Conservation (phyloP, 2,797 vertebrate genomes). For the Iguana delicatissima region DNA sequence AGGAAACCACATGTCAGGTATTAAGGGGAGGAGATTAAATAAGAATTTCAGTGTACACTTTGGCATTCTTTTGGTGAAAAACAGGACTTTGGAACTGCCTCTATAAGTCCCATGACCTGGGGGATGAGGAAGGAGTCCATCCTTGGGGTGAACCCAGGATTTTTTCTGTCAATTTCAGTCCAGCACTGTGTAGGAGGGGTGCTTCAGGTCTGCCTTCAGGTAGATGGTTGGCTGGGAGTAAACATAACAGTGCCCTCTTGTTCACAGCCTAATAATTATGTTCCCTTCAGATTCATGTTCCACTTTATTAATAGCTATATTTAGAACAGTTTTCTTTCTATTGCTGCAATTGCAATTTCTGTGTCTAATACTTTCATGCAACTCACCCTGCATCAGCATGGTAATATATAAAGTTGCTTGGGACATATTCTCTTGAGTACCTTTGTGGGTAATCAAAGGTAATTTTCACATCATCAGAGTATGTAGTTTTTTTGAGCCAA, state of each 20-base stretch:
- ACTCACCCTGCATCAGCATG: no score
- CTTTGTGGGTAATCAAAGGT: background rate
- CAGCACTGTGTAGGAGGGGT: no score
- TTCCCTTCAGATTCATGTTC: background rate
- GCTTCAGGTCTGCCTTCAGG: no score
- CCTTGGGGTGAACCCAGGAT: no score
- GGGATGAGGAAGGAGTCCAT: no score
- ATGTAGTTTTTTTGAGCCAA: background rate
- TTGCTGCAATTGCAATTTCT: background rate
- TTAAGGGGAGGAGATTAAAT: no score
- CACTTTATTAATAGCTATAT: background rate
- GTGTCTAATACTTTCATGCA: background rate
- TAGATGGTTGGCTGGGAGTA: background rate
- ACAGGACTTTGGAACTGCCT: no score
- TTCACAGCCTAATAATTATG: background rate
- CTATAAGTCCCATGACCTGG: no score
- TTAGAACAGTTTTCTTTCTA: background rate
- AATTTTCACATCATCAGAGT: background rate
- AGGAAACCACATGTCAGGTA: no score
- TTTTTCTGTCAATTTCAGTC: no score
- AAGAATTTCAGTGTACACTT: no score
- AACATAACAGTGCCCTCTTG: background rate
- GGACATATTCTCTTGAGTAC: background rate
- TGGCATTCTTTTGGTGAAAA: no score
- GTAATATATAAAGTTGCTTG: background rate